Evolutionary conservation across 2,113 vertebrate species (phyloP).

Genomic region (Pollachius pollachius): DNA sequence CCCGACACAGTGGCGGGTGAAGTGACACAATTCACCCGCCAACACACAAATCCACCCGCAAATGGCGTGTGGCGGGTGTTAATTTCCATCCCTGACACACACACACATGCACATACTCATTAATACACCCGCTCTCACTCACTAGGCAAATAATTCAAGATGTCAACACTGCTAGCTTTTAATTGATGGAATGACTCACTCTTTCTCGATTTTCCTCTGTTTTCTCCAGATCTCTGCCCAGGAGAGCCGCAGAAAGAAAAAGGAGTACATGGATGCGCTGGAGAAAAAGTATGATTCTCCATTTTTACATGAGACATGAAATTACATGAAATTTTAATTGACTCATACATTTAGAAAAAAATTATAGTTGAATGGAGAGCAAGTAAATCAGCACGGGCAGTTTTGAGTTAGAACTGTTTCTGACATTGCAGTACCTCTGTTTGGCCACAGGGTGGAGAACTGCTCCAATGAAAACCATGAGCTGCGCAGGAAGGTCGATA

Average conservation of each 20-base stretch:
- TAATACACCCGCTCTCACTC: not conserved
- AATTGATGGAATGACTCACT: not conserved
- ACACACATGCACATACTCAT: conserved; percentile 1
- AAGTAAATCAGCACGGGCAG: not conserved
- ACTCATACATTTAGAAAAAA: not conserved
- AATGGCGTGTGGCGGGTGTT: too few species aligned
- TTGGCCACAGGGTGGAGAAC: conserved; percentile 87
- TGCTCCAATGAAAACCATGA: conserved; percentile 96
- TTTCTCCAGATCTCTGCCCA: conserved; percentile 91
- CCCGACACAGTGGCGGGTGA: too few species aligned
- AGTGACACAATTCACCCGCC: too few species aligned
- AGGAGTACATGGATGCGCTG: conserved; percentile 97
- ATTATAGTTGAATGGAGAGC: not conserved
- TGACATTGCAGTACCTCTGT: conserved; percentile 47
- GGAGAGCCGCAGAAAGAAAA: conserved; percentile 98
- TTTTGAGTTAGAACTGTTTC: not conserved
- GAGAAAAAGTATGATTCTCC: conserved; percentile 88
- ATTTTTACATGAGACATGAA: not conserved
- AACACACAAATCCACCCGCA: too few species aligned
- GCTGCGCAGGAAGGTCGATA: conserved; percentile 93
- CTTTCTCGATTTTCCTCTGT: not conserved
- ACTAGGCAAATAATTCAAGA: not conserved
- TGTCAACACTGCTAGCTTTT: not conserved
- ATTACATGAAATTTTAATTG: not conserved
- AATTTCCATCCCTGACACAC: too few species aligned